A percentile compares a stretch with the other conserved stretches of the same genome.
Conservation (phyloP, 2,888 invertebrate genomes). For the Drosophila cracens region DNA sequence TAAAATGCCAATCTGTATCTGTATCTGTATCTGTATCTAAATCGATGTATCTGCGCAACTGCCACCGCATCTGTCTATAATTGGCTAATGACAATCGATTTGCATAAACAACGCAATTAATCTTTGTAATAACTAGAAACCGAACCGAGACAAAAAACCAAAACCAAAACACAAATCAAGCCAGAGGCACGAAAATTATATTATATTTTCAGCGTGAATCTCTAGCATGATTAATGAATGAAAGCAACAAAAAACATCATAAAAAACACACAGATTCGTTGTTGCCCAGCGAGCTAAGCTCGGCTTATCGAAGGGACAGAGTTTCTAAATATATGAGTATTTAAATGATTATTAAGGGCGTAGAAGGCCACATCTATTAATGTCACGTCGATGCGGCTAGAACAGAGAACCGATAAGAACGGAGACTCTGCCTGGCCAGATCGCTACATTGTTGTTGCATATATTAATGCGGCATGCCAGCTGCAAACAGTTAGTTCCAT, state of each 20-base stretch:
- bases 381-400: slow-evolving; percentile 65
- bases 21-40: slow-evolving; percentile 26
- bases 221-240: slow-evolving; percentile 73
- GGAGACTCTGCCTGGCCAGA: neutral
- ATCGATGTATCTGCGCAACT: slow-evolving; percentile 41
- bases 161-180: slow-evolving; percentile 56
- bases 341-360: slow-evolving; percentile 74
- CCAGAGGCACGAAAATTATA: slow-evolving; percentile 63
- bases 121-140: slow-evolving; percentile 79
- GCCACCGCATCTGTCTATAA: slow-evolving; percentile 72
- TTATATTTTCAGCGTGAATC: slow-evolving; percentile 68
- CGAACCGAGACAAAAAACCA: slow-evolving; percentile 22
- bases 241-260: slow-evolving; percentile 22
- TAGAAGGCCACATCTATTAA: slow-evolving; percentile 71
- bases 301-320: slow-evolving; percentile 45
- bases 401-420: slow-evolving; percentile 50
- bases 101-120: slow-evolving; percentile 77
- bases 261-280: neutral
- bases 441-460: slow-evolving; percentile 65
- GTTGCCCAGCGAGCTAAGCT: slow-evolving; percentile 26
- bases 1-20: slow-evolving; percentile 23
- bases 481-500: slow-evolving; percentile 70
- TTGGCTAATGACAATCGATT: slow-evolving; percentile 81
- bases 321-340: slow-evolving; percentile 54
- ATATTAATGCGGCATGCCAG: slow-evolving; percentile 63